Percentiles rank a stretch among this genome's conserved stretches.
Conservation (phyloP, 2,797 vertebrate genomes). For the Xiphorhynchus erythropygius region DNA sequence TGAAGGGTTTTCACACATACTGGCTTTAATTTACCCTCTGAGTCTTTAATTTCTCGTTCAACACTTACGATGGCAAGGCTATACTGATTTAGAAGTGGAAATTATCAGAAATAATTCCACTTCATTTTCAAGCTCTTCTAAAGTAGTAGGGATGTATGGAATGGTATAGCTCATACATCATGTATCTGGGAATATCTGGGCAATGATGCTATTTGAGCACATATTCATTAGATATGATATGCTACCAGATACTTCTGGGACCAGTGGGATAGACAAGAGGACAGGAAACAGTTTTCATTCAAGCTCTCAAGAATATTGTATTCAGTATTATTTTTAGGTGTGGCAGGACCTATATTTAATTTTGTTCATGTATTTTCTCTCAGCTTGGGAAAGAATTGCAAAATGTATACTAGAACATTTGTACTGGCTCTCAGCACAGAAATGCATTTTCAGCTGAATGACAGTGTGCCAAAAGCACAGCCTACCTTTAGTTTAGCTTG, state of each 20-base stretch:
- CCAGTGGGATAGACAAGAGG: neutral
- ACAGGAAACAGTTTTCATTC: neutral
- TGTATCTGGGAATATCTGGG: neutral
- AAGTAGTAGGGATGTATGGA: neutral
- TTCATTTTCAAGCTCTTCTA: neutral
- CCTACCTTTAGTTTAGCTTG: neutral
- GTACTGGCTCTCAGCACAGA: neutral
- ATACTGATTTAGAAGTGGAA: neutral
- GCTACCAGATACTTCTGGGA: neutral
- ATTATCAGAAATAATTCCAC: neutral
- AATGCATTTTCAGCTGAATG: neutral
- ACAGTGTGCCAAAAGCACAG: neutral
- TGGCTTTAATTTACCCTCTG: conserved; percentile 18
- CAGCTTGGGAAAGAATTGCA: neutral
- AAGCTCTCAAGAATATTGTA: neutral
- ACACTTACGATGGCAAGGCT: neutral
- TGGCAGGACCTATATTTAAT: neutral
- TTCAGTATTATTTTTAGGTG: neutral
- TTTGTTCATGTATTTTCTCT: neutral
- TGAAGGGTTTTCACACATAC: neutral
- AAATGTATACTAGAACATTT: neutral
- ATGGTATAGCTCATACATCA: neutral
- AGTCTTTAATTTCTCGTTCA: conserved; percentile 6
- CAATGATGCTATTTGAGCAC: neutral
- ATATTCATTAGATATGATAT: neutral